These are phyloP conservation scores for Pterocles gutturalis DNA, from an alignment of 2,113 vertebrate genomes.

Conservation along the genomic window DNA sequence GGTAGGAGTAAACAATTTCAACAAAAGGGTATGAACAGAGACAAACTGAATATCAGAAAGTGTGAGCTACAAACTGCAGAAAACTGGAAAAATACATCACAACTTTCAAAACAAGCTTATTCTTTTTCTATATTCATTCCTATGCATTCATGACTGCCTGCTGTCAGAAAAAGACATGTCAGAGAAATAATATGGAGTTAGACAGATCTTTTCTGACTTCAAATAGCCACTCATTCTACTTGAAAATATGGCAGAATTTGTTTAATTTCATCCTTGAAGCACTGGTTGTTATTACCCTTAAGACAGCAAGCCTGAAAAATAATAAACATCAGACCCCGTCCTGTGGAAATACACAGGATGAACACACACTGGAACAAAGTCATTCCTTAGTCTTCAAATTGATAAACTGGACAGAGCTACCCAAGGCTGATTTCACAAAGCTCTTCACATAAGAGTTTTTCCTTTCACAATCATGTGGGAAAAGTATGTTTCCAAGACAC, in stretches of 20 bases:
- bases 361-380: neutral
- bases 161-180: neutral
- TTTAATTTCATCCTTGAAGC: neutral
- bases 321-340: neutral
- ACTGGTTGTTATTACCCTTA: neutral
- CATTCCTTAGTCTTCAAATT: neutral
- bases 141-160: rapidly evolving
- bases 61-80: neutral
- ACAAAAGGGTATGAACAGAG: neutral
- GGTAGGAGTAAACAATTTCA: neutral
- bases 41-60: neutral
- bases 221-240: neutral
- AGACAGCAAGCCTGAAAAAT: neutral
- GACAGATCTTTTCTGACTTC: neutral
- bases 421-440: neutral
- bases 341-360: neutral
- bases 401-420: neutral
- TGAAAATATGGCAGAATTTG: neutral
- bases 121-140: neutral
- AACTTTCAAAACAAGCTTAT: neutral
- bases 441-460: neutral
- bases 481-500: neutral
- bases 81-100: neutral
- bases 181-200: neutral
- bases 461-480: neutral